Evolutionary conservation across 2,888 invertebrate genomes (phyloP), one percentile per base, ranked within the genome.

Genomic region (Leucania comma): DNA sequence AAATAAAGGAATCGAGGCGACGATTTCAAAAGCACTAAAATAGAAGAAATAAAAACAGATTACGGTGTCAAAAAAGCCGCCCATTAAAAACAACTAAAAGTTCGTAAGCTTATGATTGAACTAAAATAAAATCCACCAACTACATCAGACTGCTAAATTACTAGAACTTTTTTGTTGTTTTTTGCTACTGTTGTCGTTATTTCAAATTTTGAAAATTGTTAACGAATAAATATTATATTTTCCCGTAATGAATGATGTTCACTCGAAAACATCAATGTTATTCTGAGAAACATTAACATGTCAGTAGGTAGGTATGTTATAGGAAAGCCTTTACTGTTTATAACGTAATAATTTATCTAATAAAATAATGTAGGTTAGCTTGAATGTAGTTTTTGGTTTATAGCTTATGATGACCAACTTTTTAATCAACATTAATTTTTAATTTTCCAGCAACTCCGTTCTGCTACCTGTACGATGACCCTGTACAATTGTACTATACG

Each of bases 391-490:
- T 66, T 50, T n/a, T 50, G 17, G 35, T 48, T n/a, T 29, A 17
- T 17, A 42, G 17, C 42, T 42, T 42, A 24, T 35, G 42, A 46
- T 35, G 42, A 61, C 22, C 32, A 65, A 24, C 24, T 38, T 3
- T 32, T 22, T 26, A 22, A 35, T 56, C 24, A n/a, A 29, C 10
- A 9, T 12, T 38, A 1, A 24, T 73, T 3, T 74, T 66, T 62
- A n/a, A 42, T 75, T 94, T 96, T 51, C 17, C 94, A 99, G 99
- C 99, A 59, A 98, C 99, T 0, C 99, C 99, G 1, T 98, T 99
- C 89, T 99, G 99, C 91, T 99, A 99, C 90, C 94, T 99, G 46
- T 99, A 98, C 91, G 98, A 99, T 86, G 98, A 99, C 83, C 98
- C 99, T 0, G 97, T 98, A 22, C 97, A 97, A 67, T 96, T 99